phyloP scores from a whole-genome alignment of 2,113 vertebrate species.

The Eleginops maclovinus region DNA sequence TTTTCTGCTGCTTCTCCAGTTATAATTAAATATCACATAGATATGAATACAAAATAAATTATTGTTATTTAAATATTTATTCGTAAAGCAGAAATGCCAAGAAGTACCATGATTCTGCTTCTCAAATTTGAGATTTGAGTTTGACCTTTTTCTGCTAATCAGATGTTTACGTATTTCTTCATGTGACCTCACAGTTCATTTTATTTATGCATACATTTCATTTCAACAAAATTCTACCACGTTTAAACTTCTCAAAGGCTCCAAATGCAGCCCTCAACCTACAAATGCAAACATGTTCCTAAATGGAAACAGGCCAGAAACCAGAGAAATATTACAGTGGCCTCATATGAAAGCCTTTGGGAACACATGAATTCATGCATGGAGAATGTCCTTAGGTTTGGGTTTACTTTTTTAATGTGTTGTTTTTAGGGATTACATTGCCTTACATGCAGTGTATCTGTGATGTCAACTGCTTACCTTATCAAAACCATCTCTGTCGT shows the following conservation, averaged over 20 bases:
- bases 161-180: background rate
- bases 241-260: background rate
- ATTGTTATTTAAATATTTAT: too few relatives aligned
- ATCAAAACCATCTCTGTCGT: conserved; percentile 29
- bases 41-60: too few relatives aligned
- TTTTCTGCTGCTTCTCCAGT: background rate
- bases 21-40: too few relatives aligned
- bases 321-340: conserved; percentile 17
- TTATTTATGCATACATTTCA: background rate
- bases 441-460: background rate
- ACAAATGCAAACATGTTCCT: conserved; percentile 10
- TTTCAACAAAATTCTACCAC: background rate
- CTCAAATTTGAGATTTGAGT: too few relatives aligned
- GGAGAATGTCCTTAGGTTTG: conserved; percentile 14
- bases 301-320: conserved; percentile 15
- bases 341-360: conserved; percentile 12
- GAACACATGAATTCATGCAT: conserved; percentile 26
- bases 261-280: background rate
- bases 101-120: too few relatives aligned
- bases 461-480: background rate
- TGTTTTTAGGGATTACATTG: background rate
- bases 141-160: too few relatives aligned
- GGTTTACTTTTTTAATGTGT: conserved; percentile 19
- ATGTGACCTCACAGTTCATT: background rate
- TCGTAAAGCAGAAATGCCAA: too few relatives aligned